These are phyloP conservation scores for Pangasius djambal DNA, from an alignment of 2,797 vertebrate genomes.

Conservation along the genomic window DNA sequence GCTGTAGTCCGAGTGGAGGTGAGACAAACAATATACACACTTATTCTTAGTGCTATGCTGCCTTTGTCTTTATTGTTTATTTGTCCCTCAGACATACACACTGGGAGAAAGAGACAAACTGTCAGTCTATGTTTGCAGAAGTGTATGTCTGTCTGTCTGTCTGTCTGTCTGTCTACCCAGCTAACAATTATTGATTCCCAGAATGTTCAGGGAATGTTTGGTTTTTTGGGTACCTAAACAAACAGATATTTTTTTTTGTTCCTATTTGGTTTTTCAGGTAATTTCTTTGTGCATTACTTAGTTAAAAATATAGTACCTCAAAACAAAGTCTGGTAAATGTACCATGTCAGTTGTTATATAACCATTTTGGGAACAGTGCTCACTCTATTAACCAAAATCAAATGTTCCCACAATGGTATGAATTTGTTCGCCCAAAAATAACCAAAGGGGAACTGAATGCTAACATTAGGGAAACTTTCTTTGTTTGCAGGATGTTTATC, in stretches of 20 bases:
- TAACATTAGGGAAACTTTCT: background rate
- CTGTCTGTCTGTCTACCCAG: too few species aligned
- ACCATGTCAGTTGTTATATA: background rate
- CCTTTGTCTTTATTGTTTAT: background rate
- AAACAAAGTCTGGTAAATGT: background rate
- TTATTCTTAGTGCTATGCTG: background rate
- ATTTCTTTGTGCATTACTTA: too few species aligned
- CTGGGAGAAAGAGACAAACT: background rate
- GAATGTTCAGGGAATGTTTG: too few species aligned
- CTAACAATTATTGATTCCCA: too few species aligned
- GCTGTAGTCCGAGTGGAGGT: constrained; percentile 74
- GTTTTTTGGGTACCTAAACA: too few species aligned
- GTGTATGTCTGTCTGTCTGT: too few species aligned
- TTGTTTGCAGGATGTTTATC: background rate
- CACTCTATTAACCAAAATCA: background rate
- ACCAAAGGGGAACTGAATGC: background rate
- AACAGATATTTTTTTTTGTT: too few species aligned
- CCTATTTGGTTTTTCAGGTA: too few species aligned
- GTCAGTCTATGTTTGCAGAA: background rate
- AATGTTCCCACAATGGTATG: too few species aligned
- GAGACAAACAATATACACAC: background rate
- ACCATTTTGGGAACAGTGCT: background rate
- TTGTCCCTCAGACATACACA: background rate
- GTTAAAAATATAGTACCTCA: background rate
- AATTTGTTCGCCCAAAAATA: background rate